These are phyloP conservation scores for Zaprionus tsacasi DNA, from an alignment of 1,140 invertebrate species.

Conservation along the genomic window DNA sequence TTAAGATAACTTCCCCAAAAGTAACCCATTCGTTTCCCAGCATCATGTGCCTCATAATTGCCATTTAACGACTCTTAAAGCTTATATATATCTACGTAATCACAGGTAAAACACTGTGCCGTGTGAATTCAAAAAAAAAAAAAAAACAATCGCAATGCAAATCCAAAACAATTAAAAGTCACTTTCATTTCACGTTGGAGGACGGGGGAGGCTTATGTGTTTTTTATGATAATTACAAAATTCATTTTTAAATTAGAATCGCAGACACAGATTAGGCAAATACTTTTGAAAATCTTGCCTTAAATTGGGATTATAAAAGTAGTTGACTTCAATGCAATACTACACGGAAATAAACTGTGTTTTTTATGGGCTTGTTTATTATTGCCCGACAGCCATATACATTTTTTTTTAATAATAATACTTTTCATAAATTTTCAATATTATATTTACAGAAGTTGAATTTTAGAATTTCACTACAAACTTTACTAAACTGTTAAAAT, in stretches of 20 bases:
- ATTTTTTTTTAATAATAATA: no score
- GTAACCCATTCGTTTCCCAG: background rate
- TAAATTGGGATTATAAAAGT: no score
- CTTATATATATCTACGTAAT: slow-evolving; percentile 14
- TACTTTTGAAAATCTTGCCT: background rate
- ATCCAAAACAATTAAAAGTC: slow-evolving; percentile 60
- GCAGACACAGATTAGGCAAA: background rate
- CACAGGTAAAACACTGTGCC: slow-evolving; percentile 36
- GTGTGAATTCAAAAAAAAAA: slow-evolving; percentile 19
- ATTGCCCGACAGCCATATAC: no score
- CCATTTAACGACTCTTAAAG: slow-evolving; percentile 55
- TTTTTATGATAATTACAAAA: background rate
- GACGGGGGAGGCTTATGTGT: background rate
- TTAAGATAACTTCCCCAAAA: background rate
- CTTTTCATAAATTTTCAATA: no score
- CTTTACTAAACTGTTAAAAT: no score
- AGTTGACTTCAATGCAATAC: no score
- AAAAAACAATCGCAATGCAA: slow-evolving; percentile 17
- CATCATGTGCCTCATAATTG: slow-evolving; percentile 54
- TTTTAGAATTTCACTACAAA: no score
- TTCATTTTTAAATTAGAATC: background rate
- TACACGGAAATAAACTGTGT: no score
- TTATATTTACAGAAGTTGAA: no score
- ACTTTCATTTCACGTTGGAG: slow-evolving; percentile 36
- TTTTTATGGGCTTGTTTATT: no score